phyloP scores from a whole-genome alignment of 2,113 vertebrate species.

The Orientallactaga bullata region DNA sequence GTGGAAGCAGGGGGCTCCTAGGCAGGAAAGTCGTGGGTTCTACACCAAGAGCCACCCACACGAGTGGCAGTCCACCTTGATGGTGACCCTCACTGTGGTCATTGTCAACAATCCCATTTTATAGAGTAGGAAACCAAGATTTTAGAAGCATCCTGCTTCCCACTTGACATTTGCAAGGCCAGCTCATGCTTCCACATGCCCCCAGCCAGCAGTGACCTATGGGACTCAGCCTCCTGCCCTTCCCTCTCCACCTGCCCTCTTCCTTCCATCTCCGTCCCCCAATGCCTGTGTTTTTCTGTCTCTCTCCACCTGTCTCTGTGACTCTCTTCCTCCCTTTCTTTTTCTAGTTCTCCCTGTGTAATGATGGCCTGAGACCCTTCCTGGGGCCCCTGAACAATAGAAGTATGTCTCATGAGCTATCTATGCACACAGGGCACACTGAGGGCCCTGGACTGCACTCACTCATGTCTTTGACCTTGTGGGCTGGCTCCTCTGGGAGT shows the following conservation, averaged over 20 bases:
- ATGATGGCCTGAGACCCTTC: neutral
- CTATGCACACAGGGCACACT: neutral
- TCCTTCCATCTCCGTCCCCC: neutral
- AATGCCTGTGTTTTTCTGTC: neutral
- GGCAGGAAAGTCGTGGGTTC: fast-evolving
- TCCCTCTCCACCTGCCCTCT: slow-evolving; percentile 3
- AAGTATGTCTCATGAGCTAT: fast-evolving
- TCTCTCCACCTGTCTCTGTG: fast-evolving
- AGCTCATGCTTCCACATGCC: fast-evolving
- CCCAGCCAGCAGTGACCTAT: fast-evolving
- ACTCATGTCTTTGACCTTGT: slow-evolving; percentile 68
- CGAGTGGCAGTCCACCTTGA: fast-evolving
- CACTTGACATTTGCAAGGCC: neutral
- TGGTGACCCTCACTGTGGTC: fast-evolving
- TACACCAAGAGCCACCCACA: fast-evolving
- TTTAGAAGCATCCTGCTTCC: neutral
- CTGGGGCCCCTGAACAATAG: too few relatives aligned
- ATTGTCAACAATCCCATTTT: fast-evolving
- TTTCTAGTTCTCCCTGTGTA: neutral
- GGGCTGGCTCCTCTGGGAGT: slow-evolving; percentile 45
- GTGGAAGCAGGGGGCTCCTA: too few relatives aligned
- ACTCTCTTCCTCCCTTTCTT: neutral
- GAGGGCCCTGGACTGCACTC: fast-evolving
- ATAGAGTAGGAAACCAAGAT: neutral
- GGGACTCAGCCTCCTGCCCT: neutral